Conservation (phyloP, 2,113 vertebrate genomes). For the Ivindomyrus marchei region DNA sequence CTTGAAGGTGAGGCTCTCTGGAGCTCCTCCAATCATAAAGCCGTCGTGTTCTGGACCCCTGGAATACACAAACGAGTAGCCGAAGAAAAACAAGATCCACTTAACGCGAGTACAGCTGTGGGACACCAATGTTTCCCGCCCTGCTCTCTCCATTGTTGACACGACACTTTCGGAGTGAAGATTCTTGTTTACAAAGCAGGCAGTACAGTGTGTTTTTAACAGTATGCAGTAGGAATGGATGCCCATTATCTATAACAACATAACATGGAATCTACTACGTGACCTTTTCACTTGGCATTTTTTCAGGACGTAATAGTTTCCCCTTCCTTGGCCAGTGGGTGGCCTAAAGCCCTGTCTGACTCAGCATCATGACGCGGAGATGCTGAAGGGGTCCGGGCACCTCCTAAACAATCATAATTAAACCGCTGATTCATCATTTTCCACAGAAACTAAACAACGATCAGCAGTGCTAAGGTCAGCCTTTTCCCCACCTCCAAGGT, state of each 20-base stretch:
- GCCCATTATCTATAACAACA: background rate
- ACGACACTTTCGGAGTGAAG: background rate
- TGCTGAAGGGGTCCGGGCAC: background rate
- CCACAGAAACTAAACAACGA: background rate
- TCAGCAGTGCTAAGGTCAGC: background rate
- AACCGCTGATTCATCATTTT: background rate
- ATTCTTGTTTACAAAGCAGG: background rate
- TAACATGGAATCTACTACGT: background rate
- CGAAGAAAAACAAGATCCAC: background rate
- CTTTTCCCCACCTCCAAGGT: background rate
- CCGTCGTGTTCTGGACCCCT: conserved; percentile 76
- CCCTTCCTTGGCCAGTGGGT: background rate
- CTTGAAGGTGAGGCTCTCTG: conserved; percentile 88
- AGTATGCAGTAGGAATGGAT: background rate
- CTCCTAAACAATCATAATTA: background rate
- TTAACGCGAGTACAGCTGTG: background rate
- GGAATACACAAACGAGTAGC: background rate
- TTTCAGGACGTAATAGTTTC: background rate
- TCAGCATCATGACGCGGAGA: background rate
- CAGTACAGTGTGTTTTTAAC: background rate
- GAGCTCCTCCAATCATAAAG: conserved; percentile 65
- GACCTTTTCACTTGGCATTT: background rate
- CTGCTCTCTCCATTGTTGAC: background rate
- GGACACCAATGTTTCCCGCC: background rate
- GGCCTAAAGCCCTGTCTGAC: background rate